Evolutionary conservation across 2,888 invertebrate genomes (phyloP).

Genomic region (Anarsia innoxiella): DNA sequence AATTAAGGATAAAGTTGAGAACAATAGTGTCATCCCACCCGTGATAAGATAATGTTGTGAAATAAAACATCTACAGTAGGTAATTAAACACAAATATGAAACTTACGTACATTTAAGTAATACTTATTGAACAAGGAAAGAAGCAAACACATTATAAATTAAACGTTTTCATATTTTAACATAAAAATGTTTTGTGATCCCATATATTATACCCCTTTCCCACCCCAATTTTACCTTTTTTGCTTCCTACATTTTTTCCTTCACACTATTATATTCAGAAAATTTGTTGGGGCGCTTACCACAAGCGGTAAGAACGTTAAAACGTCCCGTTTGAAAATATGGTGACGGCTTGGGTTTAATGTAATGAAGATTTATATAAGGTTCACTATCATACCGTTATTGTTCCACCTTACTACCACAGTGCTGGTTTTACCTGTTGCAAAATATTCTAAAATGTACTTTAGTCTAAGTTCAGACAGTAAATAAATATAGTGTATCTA

Average conservation of each 20-base stretch:
- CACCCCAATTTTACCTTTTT: slow-evolving; percentile 30
- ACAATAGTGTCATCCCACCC: too few species aligned
- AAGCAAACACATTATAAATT: slow-evolving; percentile 29
- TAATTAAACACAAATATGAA: too few species aligned
- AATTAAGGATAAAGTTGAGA: too few species aligned
- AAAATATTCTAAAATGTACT: not conserved
- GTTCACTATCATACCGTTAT: slow-evolving; percentile 33
- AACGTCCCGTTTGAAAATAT: slow-evolving; percentile 57
- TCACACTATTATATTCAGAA: slow-evolving; percentile 46
- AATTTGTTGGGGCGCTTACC: slow-evolving; percentile 58
- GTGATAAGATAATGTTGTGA: too few species aligned
- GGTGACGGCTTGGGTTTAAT: slow-evolving; percentile 46
- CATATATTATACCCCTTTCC: slow-evolving; percentile 34
- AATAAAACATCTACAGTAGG: too few species aligned
- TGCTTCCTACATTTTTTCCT: slow-evolving; percentile 33
- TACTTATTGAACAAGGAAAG: too few species aligned
- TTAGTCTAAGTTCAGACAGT: not conserved
- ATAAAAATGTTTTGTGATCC: slow-evolving; percentile 30
- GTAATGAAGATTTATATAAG: slow-evolving; percentile 62
- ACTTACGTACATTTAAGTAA: too few species aligned
- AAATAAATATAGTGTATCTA: not conserved
- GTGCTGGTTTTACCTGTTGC: slow-evolving; percentile 16
- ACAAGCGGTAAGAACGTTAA: slow-evolving; percentile 55
- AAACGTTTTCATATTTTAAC: slow-evolving; percentile 30
- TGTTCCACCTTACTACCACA: slow-evolving; percentile 7